Base-by-base conservation (phyloP, 2,113 vertebrate genomes). In the Micronycteris hirsuta region DNA sequence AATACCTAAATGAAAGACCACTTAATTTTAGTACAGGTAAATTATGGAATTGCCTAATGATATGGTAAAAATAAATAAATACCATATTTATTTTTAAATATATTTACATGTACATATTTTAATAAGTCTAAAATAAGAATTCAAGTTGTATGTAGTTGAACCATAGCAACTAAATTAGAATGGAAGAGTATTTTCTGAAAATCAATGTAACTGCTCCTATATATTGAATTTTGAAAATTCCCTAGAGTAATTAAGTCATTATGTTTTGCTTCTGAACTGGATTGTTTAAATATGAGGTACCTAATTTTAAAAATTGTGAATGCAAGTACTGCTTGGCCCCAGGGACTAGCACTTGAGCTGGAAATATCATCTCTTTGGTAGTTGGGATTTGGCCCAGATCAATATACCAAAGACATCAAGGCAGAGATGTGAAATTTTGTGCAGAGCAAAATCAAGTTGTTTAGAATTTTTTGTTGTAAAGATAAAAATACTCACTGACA, bases 241-340 rank as follows among this genome's bases (percentile, higher is more conserved):
- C 83, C 84, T 56, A 24, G 94, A 89, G 90, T 93, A 86, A 96
- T 95, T 89, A 93, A 74, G 33, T 91, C 97, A 96, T 95, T 93
- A 96, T 73, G 71, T 74, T 96, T 56, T 93, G 70, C 28, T 96
- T 58, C 86, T 70, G 74, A 96, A 95, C 61, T 97, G 85, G 67
- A 96, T 96, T 92, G n/a, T 67, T 93, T 95, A 96, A 93, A 96
- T 93, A 86, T 89, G 61, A 54, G 70, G 7, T 63, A 80, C 38
- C 47, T 93, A 96, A 93, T 94, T 97, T 97, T 85, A 63, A 93
- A 93, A 96, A 77, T 12, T 94, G 14, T 88, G 85, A 96, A 82
- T 58, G 3, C 17, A 68, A 96, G 41, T 70, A 61, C 71, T 85
- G 13, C 19, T 80, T 91, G 13, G 15, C 47, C 31, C 89, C 63